A percentile compares a stretch with the other conserved stretches of the same genome.
These are phyloP conservation scores for Marcusenius ussheri DNA, from an alignment of 2,113 vertebrate species.

Conservation along the genomic window DNA sequence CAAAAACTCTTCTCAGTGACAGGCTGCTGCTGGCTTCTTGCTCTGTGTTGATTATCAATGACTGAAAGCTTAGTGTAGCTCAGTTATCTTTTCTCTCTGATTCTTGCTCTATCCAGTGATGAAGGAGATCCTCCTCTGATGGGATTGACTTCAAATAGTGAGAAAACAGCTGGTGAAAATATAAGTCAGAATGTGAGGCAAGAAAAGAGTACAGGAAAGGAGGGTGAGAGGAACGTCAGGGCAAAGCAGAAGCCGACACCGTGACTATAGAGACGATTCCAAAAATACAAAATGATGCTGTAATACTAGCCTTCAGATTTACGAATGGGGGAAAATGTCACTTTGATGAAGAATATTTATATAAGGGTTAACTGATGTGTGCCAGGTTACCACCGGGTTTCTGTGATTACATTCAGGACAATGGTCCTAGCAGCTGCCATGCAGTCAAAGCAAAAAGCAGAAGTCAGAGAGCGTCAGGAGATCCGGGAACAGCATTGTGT, in stretches of 20 bases:
- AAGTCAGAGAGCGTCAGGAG: background rate
- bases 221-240: background rate
- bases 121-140: background rate
- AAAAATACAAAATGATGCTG: background rate
- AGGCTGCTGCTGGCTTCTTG: no score
- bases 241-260: background rate
- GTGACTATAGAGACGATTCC: background rate
- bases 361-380: background rate
- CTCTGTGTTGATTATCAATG: no score
- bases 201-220: background rate
- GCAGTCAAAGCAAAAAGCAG: background rate
- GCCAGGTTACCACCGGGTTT: background rate
- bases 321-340: background rate
- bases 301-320: background rate
- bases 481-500: background rate
- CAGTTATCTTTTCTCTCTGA: no score
- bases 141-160: background rate
- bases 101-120: no score
- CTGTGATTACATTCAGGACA: background rate
- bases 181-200: background rate
- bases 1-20: no score
- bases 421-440: background rate
- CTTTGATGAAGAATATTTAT: background rate
- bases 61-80: no score
- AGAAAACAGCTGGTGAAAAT: background rate